Conservation (phyloP, 2,113 vertebrate species). For the Xiphias gladius region DNA sequence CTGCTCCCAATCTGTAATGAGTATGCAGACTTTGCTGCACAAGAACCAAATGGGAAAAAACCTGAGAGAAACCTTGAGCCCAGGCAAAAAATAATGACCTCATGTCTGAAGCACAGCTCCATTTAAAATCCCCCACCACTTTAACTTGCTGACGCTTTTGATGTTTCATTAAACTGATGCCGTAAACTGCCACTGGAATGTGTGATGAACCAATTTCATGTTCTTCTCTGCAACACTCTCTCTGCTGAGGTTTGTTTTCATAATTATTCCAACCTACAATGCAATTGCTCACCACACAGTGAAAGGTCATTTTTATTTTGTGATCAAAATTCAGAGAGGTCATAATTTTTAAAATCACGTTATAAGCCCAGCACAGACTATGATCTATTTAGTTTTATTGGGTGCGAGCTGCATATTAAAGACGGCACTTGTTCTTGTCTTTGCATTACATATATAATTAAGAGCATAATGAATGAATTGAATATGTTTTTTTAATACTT, state of each 20-base stretch:
- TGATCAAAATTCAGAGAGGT: conserved; percentile 13
- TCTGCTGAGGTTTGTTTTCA: conserved; percentile 31
- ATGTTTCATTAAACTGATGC: conserved; percentile 70
- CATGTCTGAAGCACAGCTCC: conserved; percentile 42
- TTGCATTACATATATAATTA: not conserved
- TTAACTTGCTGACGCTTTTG: conserved; percentile 59
- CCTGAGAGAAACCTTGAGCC: conserved; percentile 60
- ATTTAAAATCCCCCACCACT: conserved; percentile 52
- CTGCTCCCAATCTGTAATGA: conserved; percentile 81
- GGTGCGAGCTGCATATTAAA: not conserved
- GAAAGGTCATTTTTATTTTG: conserved; percentile 49
- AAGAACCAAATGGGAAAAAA: conserved; percentile 57
- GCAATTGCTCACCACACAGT: conserved; percentile 36
- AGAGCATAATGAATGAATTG: not conserved
- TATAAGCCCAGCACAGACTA: not conserved
- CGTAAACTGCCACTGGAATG: conserved; percentile 41
- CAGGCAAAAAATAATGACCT: conserved; percentile 57
- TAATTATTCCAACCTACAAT: conserved; percentile 27
- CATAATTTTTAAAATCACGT: conserved; percentile 1
- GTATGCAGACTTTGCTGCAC: conserved; percentile 61
- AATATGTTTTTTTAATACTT: not conserved
- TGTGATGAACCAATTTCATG: conserved; percentile 30
- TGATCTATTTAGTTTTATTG: conserved; percentile 20
- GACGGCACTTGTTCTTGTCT: not conserved
- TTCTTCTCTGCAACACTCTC: conserved; percentile 8